A percentile compares a stretch with the other conserved stretches of the same genome.
These are phyloP conservation scores for Phycodurus eques DNA, from an alignment of 2,113 vertebrate species.

Conservation along the genomic window DNA sequence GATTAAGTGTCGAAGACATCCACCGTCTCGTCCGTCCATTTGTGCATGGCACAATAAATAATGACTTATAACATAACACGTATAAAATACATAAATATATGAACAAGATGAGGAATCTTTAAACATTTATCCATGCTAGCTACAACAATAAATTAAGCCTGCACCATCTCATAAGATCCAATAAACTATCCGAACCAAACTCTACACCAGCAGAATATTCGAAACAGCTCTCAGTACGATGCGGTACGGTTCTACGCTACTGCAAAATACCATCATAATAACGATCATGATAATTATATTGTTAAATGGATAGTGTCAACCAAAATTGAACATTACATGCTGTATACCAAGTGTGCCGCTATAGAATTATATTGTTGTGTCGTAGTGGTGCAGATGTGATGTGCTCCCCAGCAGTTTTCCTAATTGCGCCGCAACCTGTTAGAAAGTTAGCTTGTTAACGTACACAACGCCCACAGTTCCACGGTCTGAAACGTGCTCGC, in stretches of 20 bases:
- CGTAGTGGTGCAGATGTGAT: conserved; percentile 28
- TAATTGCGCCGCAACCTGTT: conserved; percentile 33
- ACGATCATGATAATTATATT: too few relatives aligned
- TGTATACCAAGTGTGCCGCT: neutral
- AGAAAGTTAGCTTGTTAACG: conserved; percentile 36
- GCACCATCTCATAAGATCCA: neutral
- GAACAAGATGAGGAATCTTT: neutral
- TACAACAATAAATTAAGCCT: neutral
- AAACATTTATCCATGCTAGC: neutral
- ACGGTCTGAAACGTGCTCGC: conserved; percentile 59
- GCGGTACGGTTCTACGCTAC: too few relatives aligned
- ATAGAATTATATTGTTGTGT: neutral
- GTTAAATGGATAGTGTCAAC: too few relatives aligned
- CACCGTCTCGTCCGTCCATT: neutral
- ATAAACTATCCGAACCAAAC: neutral
- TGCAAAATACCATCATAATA: too few relatives aligned
- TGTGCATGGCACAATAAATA: too few relatives aligned
- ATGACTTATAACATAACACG: too few relatives aligned
- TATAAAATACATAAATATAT: neutral
- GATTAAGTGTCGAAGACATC: neutral
- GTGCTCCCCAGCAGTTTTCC: conserved; percentile 24
- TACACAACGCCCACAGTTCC: conserved; percentile 11
- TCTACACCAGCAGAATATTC: neutral
- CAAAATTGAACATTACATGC: neutral
- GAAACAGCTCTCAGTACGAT: too few relatives aligned